phyloP scores from a whole-genome alignment of 2,797 vertebrate genomes.

The Muraenolepis orangiensis region DNA sequence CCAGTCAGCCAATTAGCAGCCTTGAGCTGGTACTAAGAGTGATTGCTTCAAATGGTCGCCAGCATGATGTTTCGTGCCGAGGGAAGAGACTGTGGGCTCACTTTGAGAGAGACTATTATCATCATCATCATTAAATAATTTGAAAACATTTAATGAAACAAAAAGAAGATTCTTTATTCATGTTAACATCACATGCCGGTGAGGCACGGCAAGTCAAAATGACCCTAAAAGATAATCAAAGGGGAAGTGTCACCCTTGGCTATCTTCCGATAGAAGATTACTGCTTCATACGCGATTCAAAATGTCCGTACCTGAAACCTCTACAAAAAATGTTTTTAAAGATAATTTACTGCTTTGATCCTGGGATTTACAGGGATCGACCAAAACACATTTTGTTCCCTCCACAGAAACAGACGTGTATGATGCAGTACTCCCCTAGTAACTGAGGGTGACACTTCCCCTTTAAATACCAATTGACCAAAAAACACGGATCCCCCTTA shows the following conservation, averaged over 20 bases:
- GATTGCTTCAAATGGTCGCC: neutral
- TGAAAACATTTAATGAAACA: too few species aligned
- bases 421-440: neutral
- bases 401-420: neutral
- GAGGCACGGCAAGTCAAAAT: slow-evolving; percentile 1
- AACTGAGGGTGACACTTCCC: neutral
- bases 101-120: slow-evolving; percentile 40
- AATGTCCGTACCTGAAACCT: too few species aligned
- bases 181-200: slow-evolving; percentile 10
- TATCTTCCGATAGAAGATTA: neutral
- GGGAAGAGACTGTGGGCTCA: slow-evolving; percentile 47
- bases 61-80: neutral
- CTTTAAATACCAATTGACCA: neutral
- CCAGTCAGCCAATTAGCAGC: slow-evolving; percentile 32
- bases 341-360: too few species aligned
- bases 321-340: too few species aligned
- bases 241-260: too few species aligned
- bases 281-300: neutral
- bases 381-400: too few species aligned
- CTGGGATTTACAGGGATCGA: too few species aligned
- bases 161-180: slow-evolving; percentile 25
- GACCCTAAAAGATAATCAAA: neutral
- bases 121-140: slow-evolving; percentile 31
- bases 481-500: too few species aligned
- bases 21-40: neutral